Evolutionary conservation across 1,140 invertebrate genomes (phyloP).

Genomic region (Bradynema listronoti): DNA sequence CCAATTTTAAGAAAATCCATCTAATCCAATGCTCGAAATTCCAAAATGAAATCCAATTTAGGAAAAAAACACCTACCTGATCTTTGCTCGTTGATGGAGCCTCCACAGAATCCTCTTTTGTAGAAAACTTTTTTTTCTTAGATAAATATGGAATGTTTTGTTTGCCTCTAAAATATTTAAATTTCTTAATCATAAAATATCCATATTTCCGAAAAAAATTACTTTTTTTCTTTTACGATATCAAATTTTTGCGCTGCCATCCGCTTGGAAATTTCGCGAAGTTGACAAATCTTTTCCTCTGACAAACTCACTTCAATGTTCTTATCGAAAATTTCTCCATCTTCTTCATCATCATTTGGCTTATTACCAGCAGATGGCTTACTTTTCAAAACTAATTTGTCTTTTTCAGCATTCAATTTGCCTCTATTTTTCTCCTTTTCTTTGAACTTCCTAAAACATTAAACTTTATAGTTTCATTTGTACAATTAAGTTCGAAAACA

Average conservation of each 20-base stretch:
- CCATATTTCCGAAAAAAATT: conserved; percentile 18
- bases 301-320: conserved; percentile 34
- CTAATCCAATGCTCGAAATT: neutral
- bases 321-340: conserved; percentile 22
- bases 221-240: neutral
- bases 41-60: neutral
- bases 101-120: conserved; percentile 7
- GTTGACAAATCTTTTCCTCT: conserved; percentile 32
- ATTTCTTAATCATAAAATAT: conserved; percentile 8
- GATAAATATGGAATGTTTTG: conserved; percentile 41
- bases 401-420: conserved; percentile 8
- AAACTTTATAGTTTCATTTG: too few relatives aligned
- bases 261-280: conserved; percentile 41
- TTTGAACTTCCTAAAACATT: too few relatives aligned
- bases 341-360: conserved; percentile 26
- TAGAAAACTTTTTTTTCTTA: conserved; percentile 37
- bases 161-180: conserved; percentile 34
- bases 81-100: conserved; percentile 16
- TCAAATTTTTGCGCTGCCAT: conserved; percentile 29
- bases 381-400: too few relatives aligned
- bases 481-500: neutral
- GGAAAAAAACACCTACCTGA: conserved; percentile 1
- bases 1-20: neutral
- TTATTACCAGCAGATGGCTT: too few relatives aligned
- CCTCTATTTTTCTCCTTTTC: neutral